Conservation (phyloP, 2,797 vertebrate species). For the Parauchenoglanis punctatus region DNA sequence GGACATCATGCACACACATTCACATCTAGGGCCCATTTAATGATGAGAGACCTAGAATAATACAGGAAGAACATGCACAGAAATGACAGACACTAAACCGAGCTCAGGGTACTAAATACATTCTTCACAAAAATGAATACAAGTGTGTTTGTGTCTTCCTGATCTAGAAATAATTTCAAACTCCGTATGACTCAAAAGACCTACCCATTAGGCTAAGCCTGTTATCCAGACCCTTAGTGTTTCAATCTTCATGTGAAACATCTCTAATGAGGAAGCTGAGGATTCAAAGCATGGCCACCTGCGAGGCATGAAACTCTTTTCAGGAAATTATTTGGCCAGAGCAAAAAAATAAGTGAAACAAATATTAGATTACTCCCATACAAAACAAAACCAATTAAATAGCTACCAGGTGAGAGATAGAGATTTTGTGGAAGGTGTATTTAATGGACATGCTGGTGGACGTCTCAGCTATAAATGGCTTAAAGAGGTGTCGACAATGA, state of each 20-base stretch:
- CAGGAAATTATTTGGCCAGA: background rate
- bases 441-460: background rate
- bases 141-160: background rate
- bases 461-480: background rate
- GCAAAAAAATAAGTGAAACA: background rate
- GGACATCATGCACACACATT: background rate
- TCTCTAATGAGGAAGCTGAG: background rate
- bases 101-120: background rate
- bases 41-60: background rate
- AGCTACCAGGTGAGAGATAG: background rate
- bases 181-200: background rate
- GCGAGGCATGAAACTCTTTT: background rate
- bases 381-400: background rate
- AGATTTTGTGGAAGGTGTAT: background rate
- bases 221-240: background rate
- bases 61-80: too few species aligned
- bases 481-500: background rate
- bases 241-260: conserved; percentile 7
- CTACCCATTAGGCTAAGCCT: background rate
- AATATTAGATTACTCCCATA: background rate
- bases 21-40: background rate
- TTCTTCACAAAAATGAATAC: background rate
- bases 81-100: background rate
- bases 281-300: conserved; percentile 2
- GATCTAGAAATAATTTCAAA: background rate